These are phyloP conservation scores for Hydropotes inermis DNA, from an alignment of 2,113 vertebrate species.

Conservation along the genomic window DNA sequence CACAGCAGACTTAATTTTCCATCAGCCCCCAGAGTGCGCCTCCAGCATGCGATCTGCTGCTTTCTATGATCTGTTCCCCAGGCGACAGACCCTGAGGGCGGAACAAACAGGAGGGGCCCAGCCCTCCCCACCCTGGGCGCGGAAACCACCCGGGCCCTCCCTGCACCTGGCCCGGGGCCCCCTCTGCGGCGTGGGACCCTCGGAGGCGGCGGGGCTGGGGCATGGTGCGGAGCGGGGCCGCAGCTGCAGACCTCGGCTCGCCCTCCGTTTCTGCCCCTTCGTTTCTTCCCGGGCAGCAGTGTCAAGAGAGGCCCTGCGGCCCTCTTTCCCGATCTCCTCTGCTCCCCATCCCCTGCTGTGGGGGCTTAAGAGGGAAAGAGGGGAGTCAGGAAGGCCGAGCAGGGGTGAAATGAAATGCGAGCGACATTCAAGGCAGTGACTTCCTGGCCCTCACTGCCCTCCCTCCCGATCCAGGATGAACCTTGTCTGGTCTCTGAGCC, in stretches of 20 bases:
- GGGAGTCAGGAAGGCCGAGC: neutral
- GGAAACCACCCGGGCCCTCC: neutral
- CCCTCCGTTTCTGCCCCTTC: neutral
- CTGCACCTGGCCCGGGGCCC: neutral
- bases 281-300: conserved; percentile 44
- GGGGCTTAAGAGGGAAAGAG: neutral
- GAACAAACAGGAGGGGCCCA: neutral
- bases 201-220: accelerated
- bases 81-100: neutral
- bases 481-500: neutral
- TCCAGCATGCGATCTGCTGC: neutral
- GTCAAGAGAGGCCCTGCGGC: neutral
- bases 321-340: neutral
- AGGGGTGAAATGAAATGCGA: conserved; percentile 17
- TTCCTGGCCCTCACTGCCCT: neutral
- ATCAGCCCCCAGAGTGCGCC: neutral
- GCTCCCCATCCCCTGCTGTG: neutral
- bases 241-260: conserved; percentile 14
- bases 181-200: neutral
- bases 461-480: neutral
- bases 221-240: accelerated
- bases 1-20: neutral
- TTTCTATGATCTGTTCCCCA: neutral
- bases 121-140: neutral
- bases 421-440: conserved; percentile 25